Conservation (phyloP, 2,113 vertebrate genomes). For the Aramus guarauna region DNA sequence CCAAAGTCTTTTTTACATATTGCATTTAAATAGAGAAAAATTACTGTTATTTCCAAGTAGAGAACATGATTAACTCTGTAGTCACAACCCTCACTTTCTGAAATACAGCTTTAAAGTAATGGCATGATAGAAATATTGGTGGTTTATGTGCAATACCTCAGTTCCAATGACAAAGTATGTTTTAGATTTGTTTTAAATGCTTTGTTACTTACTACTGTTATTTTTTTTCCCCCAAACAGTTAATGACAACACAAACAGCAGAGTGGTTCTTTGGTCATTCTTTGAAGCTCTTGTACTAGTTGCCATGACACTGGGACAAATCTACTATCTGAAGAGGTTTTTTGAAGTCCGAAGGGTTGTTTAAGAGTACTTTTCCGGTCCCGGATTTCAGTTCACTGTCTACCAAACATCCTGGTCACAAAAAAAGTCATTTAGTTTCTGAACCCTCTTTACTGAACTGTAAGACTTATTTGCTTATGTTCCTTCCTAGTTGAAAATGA, state of each 20-base stretch:
- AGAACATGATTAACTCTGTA: not conserved
- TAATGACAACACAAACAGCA: slow-evolving; percentile 99
- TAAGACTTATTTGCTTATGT: slow-evolving; percentile 64
- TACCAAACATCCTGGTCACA: slow-evolving; percentile 77
- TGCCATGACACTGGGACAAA: slow-evolving; percentile 99
- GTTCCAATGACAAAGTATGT: not conserved
- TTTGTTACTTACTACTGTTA: not conserved
- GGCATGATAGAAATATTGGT: fast-evolving
- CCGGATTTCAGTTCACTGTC: slow-evolving; percentile 71
- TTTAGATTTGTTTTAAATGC: not conserved
- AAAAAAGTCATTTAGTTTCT: slow-evolving; percentile 72
- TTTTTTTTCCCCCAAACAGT: slow-evolving; percentile 70
- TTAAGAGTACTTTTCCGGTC: slow-evolving; percentile 74
- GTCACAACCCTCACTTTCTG: not conserved
- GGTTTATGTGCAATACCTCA: not conserved
- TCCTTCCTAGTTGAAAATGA: slow-evolving; percentile 65
- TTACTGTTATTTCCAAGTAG: not conserved
- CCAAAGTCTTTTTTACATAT: not conserved
- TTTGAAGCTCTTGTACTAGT: slow-evolving; percentile 98
- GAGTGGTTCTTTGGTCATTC: slow-evolving; percentile 99
- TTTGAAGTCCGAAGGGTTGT: slow-evolving; percentile 99
- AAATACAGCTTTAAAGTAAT: not conserved
- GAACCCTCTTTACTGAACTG: slow-evolving; percentile 72
- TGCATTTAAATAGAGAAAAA: not conserved
- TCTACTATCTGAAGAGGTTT: slow-evolving; percentile 99